Evolutionary conservation across 2,113 vertebrate genomes (phyloP), one percentile per base, ranked within the genome.

Genomic region (Columba janthina): DNA sequence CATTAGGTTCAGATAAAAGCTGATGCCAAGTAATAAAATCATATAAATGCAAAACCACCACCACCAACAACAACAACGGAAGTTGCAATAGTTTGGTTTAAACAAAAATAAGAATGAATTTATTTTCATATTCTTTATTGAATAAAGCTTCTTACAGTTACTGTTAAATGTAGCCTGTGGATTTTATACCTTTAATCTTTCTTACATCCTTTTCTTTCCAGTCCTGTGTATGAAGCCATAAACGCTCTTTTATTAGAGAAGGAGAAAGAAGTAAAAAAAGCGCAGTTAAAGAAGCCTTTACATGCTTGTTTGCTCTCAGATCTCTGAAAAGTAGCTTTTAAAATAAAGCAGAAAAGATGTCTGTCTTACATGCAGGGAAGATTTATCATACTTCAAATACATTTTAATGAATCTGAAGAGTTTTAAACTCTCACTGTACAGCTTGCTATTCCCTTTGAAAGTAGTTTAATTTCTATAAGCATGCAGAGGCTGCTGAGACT

Each of bases 371-470:
- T 70, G 22, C 28, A 36, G 26, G 65, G 77, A 90, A 96, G 97
- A 97, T 97, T 96, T 97, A 97, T 96, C 94, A 64, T 91, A 85
- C 69, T 91, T 95, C 72, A 95, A 93, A 97, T 97, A 91, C 32
- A 61, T 96, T 96, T 96, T 97, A 98, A 98, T 95, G 94, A 97
- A 95, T 53, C 44, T 57, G 44, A 93, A 97, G 46, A 70, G 75
- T 85, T 96, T 97, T 61, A 66, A 95, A 84, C 53, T 70, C 53
- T 69, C 54, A 72, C 66, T 84, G 53, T 83, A 85, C 42, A 74
- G 61, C 70, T 62, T 82, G 40, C 67, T 69, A 14, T 46, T 85
- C 54, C 40, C 70, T 97, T 96, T 93, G 88, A 96, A 96, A 93
- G 34, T 9, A 83, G 60, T 90, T 95, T 89, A 57, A 90, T 92